Base-by-base conservation (phyloP, 2,888 invertebrate species). In the Entomobrya multifasciata region DNA sequence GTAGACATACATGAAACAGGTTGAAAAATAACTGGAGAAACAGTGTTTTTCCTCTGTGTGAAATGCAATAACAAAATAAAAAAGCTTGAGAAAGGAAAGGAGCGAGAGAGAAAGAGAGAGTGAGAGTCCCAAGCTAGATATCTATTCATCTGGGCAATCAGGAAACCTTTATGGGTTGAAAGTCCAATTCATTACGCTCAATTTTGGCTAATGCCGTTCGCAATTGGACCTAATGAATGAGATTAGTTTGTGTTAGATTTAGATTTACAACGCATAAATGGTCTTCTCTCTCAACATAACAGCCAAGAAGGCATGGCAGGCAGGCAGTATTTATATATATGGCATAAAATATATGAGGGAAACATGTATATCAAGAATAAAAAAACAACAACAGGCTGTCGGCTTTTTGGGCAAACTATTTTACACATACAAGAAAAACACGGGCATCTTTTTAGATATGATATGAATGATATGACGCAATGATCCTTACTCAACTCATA, bases 181-280 rank as follows among this genome's bases (percentile, higher is more conserved):
- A 91, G 90, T 90, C 91, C 91, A 91, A 90, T 91, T 91, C 91
- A 91, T 91, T 90, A 91, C 88, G 90, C 90, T 89, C 91, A 91
- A 91, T 91, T 91, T 90, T 88, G 89, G 88, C 86, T 90, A 90
- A 90, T 90, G 89, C 90, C 89, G 85, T 86, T 89, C 90, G 88
- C 90, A 91, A 91, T 91, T 91, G 91, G 89, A 90, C 89, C 90
- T 90, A 91, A 91, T 91, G 90, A 91, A 91, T 90, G 91, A 91
- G 90, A 91, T 91, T 91, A 91, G 90, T 91, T 91, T 90, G 89
- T 90, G 90, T 90, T 90, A 90, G 90, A 90, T 90, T 91, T 91
- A 90, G 91, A 91, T 91, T 91, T 91, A 91, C 91, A 89, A 89
- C 90, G 89, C 90, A 90, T 90, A 90, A 90, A 90, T 89, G 89